Conservation (phyloP, 2,113 vertebrate genomes). For the Misgurnus anguillicaudatus region DNA sequence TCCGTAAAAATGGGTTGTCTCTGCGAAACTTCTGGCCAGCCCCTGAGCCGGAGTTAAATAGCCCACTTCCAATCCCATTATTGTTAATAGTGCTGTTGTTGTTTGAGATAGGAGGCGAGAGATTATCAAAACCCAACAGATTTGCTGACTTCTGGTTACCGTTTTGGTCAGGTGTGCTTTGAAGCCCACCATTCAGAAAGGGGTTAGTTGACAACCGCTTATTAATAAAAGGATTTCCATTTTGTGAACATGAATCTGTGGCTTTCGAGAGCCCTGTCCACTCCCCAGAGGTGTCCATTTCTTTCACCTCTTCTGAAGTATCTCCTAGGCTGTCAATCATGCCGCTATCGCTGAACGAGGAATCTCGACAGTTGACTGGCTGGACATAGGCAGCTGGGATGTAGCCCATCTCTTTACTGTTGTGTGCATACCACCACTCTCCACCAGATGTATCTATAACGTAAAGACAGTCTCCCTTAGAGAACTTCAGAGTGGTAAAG, state of each 20-base stretch:
- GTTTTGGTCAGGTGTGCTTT: slow-evolving; percentile 62
- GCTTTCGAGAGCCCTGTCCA: slow-evolving; percentile 75
- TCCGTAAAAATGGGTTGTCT: slow-evolving; percentile 92
- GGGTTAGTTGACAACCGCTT: slow-evolving; percentile 85
- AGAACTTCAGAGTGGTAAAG: slow-evolving; percentile 96
- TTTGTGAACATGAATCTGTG: slow-evolving; percentile 58
- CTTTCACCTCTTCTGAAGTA: slow-evolving; percentile 80
- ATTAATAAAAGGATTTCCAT: slow-evolving; percentile 84
- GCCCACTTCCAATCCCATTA: slow-evolving; percentile 70
- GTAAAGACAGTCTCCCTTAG: slow-evolving; percentile 91
- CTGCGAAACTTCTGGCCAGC: slow-evolving; percentile 69
- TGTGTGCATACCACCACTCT: slow-evolving; percentile 99
- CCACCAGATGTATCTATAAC: slow-evolving; percentile 90
- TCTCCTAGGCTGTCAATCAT: slow-evolving; percentile 88
- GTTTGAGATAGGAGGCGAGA: slow-evolving; percentile 62
- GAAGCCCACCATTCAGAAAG: slow-evolving; percentile 79
- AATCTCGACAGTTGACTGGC: slow-evolving; percentile 82
- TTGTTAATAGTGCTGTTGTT: slow-evolving; percentile 60
- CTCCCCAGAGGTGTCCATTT: slow-evolving; percentile 84
- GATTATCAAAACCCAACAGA: slow-evolving; percentile 81
- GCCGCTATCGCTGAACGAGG: slow-evolving; percentile 89
- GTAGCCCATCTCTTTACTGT: slow-evolving; percentile 97
- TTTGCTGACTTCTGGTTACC: slow-evolving; percentile 74
- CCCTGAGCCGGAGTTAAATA: slow-evolving; percentile 69
- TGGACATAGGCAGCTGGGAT: slow-evolving; percentile 93